Percentiles rank a stretch among this genome's conserved stretches.
These are phyloP conservation scores for Scrobipalpa costella DNA, from an alignment of 2,888 invertebrate genomes.

Conservation along the genomic window DNA sequence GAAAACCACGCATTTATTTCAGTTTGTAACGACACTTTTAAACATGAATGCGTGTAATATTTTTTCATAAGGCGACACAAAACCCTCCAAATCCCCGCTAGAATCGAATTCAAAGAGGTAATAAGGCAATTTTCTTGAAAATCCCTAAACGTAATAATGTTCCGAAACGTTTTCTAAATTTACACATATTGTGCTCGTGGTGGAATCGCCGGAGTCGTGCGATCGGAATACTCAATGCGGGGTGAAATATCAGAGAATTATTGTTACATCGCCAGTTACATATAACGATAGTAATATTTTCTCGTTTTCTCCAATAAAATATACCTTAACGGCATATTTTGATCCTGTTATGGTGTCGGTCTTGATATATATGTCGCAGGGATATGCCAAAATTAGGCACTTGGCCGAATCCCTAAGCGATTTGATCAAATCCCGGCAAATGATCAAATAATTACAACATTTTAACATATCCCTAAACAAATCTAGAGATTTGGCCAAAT, in stretches of 20 bases:
- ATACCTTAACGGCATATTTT: conserved; percentile 33
- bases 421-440: too few relatives aligned
- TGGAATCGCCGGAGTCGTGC: conserved; percentile 68
- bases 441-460: too few relatives aligned
- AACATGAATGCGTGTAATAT: conserved; percentile 25
- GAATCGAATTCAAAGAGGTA: conserved; percentile 75
- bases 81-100: conserved; percentile 69
- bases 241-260: conserved; percentile 60
- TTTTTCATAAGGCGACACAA: conserved; percentile 46
- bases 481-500: too few relatives aligned
- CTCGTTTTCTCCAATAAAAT: conserved; percentile 31
- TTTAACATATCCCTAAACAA: too few relatives aligned
- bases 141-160: conserved; percentile 80
- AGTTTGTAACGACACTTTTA: conserved; percentile 22
- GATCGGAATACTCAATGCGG: conserved; percentile 72
- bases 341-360: neutral
- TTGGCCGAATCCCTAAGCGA: too few relatives aligned
- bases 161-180: conserved; percentile 79
- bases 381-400: too few relatives aligned
- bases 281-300: conserved; percentile 37
- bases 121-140: conserved; percentile 80
- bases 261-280: conserved; percentile 51
- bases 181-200: conserved; percentile 77
- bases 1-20: conserved; percentile 27
- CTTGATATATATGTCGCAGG: neutral